A percentile compares a stretch with the other conserved stretches of the same genome.
phyloP scores from a whole-genome alignment of 2,113 vertebrate species.

The Aldabrachelys gigantea region DNA sequence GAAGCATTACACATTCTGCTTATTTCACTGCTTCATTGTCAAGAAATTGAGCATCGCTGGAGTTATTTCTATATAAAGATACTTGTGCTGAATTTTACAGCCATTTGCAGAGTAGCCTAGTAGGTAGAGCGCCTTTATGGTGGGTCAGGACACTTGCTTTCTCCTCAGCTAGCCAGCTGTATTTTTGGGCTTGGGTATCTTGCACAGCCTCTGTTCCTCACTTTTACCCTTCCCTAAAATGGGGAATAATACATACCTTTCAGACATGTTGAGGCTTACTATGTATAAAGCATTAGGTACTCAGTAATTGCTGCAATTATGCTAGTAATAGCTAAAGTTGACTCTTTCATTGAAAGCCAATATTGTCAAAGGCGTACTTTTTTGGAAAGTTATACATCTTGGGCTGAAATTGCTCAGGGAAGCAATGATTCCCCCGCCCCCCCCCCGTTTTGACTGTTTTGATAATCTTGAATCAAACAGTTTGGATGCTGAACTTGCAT shows the following conservation, averaged over 20 bases:
- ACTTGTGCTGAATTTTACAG: neutral
- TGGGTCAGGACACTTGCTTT: neutral
- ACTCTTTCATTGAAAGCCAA: neutral
- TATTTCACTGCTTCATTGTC: neutral
- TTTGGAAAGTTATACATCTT: neutral
- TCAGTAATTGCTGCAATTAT: neutral
- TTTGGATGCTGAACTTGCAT: neutral
- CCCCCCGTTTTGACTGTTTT: neutral
- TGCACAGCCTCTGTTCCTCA: neutral
- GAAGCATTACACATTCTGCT: neutral
- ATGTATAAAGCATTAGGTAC: neutral
- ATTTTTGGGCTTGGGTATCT: neutral
- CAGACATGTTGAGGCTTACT: neutral
- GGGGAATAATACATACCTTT: neutral
- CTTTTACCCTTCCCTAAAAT: neutral
- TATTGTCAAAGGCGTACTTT: neutral
- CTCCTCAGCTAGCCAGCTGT: neutral
- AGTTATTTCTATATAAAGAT: neutral
- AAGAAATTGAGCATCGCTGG: neutral
- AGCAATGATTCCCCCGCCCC: neutral
- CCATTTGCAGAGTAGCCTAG: neutral
- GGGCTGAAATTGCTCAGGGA: neutral
- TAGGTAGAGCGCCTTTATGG: neutral
- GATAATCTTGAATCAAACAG: neutral
- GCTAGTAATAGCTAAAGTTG: neutral